phyloP scores from a whole-genome alignment of 2,888 invertebrate species.

The Cynaeus angustus region DNA sequence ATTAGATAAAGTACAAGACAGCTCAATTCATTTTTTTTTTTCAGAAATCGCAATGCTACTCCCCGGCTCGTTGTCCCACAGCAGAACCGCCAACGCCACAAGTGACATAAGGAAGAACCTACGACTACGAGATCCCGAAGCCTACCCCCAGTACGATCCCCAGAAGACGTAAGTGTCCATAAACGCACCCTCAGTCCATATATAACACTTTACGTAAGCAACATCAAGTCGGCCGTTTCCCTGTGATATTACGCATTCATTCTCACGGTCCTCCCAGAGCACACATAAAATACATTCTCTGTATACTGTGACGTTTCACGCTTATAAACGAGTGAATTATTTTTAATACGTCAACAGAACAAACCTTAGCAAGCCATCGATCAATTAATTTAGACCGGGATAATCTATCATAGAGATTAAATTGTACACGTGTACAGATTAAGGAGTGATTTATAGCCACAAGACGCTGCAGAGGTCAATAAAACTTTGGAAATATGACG shows the following conservation, averaged over 20 bases:
- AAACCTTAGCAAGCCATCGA: slow-evolving; percentile 22
- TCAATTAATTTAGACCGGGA: slow-evolving; percentile 31
- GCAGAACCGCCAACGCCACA: slow-evolving; percentile 85
- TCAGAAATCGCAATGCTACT: slow-evolving; percentile 88
- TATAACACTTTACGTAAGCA: slow-evolving; percentile 29
- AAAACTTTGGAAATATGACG: slow-evolving; percentile 1
- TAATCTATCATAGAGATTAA: slow-evolving; percentile 43
- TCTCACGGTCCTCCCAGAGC: slow-evolving; percentile 18
- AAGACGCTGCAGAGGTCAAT: slow-evolving; percentile 8
- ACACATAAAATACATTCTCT: slow-evolving; percentile 25
- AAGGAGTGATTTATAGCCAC: slow-evolving; percentile 31
- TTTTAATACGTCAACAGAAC: not conserved
- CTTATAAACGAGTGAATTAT: slow-evolving; percentile 37
- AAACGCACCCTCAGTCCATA: slow-evolving; percentile 12
- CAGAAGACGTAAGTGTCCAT: slow-evolving; percentile 79
- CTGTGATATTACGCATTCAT: slow-evolving; percentile 25
- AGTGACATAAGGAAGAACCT: slow-evolving; percentile 88
- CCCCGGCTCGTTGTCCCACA: slow-evolving; percentile 84
- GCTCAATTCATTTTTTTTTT: slow-evolving; percentile 51
- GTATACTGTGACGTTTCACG: slow-evolving; percentile 28
- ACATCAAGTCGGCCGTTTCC: slow-evolving; percentile 14
- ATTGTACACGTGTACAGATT: slow-evolving; percentile 43
- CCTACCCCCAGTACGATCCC: slow-evolving; percentile 79
- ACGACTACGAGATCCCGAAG: slow-evolving; percentile 82
- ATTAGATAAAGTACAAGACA: slow-evolving; percentile 22